Evolutionary conservation across 2,113 vertebrate species (phyloP), one percentile per base, ranked within the genome.

Genomic region (Alligator sinensis): DNA sequence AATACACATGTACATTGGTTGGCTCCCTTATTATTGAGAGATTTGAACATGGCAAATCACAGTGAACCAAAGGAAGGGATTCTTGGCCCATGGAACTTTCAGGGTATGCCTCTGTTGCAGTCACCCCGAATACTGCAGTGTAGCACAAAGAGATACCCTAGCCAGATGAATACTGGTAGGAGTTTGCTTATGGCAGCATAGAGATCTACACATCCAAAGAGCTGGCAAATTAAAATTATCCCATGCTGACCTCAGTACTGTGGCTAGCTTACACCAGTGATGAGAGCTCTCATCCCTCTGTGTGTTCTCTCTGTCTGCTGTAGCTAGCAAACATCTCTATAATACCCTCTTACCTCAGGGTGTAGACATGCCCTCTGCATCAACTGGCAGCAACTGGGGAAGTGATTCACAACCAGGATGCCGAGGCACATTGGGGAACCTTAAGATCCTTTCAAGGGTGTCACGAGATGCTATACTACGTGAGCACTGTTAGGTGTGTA

Each of bases 141-240:
- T 1, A 55, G 78, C 90, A 77, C 30, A 70, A 84, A 80, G 38
- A 12, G 62, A 74, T 1, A 24, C 8, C 82, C 82, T 80, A 92
- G 86, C 86, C 78, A 10, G 0, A 77, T 81, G 38, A 63, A 16
- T 86, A 88, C 66, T 76, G 68, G 1, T 6, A 72, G 72, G 84
- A 88, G 27, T 85, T 34, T 90, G 93, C 86, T 91, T 87, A 47
- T 90, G 76, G 18, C 60, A 60, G 64, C 89, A 22, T 1, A 14
- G 62, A 93, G 86, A 47, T 80, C 13, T 9, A 91, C 74, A 60
- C 74, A 79, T 60, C 47, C 90, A 89, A 91, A 82, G 68, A 78
- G 80, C 38, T 89, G 72, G 87, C 84, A 95, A 95, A 91, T 34
- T 57, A 88, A 95, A 95, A 91, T 34, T 57, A 88, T 47, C 72